Percentiles rank a stretch among this genome's conserved stretches.
These are phyloP conservation scores for Paramormyrops hopkinsi DNA, from an alignment of 2,797 vertebrate species.

Conservation along the genomic window DNA sequence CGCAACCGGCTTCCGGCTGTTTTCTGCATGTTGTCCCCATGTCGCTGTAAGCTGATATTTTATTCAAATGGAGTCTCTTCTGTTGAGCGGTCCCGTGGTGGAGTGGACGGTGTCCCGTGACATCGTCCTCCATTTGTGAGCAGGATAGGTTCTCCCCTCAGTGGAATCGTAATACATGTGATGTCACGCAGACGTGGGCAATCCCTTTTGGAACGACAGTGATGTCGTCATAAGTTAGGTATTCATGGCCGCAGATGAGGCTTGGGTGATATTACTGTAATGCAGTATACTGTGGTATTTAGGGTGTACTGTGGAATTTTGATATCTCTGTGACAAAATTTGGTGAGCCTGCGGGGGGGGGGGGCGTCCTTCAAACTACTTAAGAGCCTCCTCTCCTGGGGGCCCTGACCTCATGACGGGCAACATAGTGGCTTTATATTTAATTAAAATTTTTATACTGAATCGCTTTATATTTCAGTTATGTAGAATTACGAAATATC, in stretches of 20 bases:
- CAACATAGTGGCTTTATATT: not conserved
- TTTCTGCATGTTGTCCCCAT: not conserved
- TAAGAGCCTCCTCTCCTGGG: not conserved
- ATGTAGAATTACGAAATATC: not conserved
- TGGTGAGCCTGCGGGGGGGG: not conserved
- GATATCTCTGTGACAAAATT: not conserved
- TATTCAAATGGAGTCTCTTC: not conserved
- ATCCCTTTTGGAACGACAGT: not conserved
- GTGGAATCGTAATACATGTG: not conserved
- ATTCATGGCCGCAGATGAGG: not conserved
- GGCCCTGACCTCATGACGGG: not conserved
- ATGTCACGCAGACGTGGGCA: not conserved
- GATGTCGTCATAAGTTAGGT: not conserved
- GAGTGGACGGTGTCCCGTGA: not conserved
- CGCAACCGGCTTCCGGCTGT: not conserved
- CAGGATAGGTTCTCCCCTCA: not conserved
- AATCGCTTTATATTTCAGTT: not conserved
- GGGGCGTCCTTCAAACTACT: not conserved
- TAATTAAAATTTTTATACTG: too few species aligned
- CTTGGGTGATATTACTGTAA: not conserved
- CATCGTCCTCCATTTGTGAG: not conserved
- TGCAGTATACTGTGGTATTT: not conserved
- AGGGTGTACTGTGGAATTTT: not conserved
- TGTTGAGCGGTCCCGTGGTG: not conserved
- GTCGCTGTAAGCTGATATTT: not conserved